Conservation (phyloP, 1,140 invertebrate species). For the Drosophila takahashii region DNA sequence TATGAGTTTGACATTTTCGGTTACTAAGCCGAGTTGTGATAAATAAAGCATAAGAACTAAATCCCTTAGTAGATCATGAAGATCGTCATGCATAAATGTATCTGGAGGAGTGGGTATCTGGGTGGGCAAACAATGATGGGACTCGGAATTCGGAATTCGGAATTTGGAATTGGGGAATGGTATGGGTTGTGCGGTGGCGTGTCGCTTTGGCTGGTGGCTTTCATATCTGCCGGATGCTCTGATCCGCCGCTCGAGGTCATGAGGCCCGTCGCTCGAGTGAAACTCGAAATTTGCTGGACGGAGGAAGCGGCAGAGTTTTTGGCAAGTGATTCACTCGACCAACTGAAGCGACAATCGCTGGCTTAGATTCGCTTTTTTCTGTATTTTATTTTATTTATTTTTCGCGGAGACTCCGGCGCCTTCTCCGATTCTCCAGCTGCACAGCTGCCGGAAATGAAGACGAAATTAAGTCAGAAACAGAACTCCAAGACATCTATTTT, state of each 20-base stretch:
- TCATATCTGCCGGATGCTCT: slow-evolving; percentile 51
- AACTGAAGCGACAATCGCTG: slow-evolving; percentile 27
- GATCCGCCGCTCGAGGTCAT: slow-evolving; percentile 44
- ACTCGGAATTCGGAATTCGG: not conserved
- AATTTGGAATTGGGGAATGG: not conserved
- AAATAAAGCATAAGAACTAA: not conserved
- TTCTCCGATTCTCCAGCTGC: slow-evolving; percentile 13
- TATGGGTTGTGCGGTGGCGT: slow-evolving; percentile 1
- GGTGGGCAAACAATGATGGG: slow-evolving; percentile 34
- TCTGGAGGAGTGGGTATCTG: slow-evolving; percentile 26
- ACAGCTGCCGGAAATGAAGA: slow-evolving; percentile 41
- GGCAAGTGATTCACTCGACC: slow-evolving; percentile 32
- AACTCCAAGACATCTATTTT: slow-evolving; percentile 20
- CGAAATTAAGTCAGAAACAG: slow-evolving; percentile 38
- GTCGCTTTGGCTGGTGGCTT: slow-evolving; percentile 25
- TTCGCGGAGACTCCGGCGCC: slow-evolving; percentile 7
- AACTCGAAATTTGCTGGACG: slow-evolving; percentile 37
- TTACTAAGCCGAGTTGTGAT: not conserved
- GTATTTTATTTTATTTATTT: not conserved
- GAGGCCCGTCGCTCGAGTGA: slow-evolving; percentile 42
- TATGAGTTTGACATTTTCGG: not conserved
- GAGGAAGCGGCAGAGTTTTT: slow-evolving; percentile 5
- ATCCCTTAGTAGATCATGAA: not conserved
- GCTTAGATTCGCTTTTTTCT: slow-evolving; percentile 31
- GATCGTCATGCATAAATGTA: slow-evolving; percentile 35